Conservation (phyloP, 1,140 invertebrate genomes). For the Gryon sp. region DNA sequence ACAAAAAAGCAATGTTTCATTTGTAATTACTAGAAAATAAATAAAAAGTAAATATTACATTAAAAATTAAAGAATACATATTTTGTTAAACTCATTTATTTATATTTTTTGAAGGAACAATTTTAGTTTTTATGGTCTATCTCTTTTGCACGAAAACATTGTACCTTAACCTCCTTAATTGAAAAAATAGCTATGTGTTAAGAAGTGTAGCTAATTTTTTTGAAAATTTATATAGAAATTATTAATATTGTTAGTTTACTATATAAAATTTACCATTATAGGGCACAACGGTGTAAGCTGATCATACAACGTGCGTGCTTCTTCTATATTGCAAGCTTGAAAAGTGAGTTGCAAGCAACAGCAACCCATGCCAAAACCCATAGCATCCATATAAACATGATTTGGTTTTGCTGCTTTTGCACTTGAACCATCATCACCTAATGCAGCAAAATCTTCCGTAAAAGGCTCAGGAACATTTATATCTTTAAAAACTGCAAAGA, state of each 20-base stretch:
- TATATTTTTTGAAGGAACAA: too few species aligned
- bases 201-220: slow-evolving; percentile 7
- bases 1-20: too few species aligned
- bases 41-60: too few species aligned
- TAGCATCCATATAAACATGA: slow-evolving; percentile 98
- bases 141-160: too few species aligned
- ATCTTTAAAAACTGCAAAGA: slow-evolving; percentile 96
- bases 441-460: slow-evolving; percentile 84
- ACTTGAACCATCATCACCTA: slow-evolving; percentile 86
- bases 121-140: too few species aligned
- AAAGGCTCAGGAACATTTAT: slow-evolving; percentile 87
- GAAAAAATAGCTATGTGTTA: neutral
- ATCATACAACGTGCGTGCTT: slow-evolving; percentile 97
- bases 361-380: slow-evolving; percentile 99
- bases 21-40: too few species aligned
- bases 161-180: too few species aligned
- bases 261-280: slow-evolving; percentile 94
- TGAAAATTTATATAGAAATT: slow-evolving; percentile 24
- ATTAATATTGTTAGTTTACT: too few species aligned
- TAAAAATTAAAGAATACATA: too few species aligned
- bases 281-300: slow-evolving; percentile 98
- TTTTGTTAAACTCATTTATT: too few species aligned
- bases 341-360: slow-evolving; percentile 98
- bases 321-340: slow-evolving; percentile 97
- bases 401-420: slow-evolving; percentile 85